Evolutionary conservation across 2,113 vertebrate species (phyloP), one percentile per base, ranked within the genome.

Genomic region (Alosa alosa): DNA sequence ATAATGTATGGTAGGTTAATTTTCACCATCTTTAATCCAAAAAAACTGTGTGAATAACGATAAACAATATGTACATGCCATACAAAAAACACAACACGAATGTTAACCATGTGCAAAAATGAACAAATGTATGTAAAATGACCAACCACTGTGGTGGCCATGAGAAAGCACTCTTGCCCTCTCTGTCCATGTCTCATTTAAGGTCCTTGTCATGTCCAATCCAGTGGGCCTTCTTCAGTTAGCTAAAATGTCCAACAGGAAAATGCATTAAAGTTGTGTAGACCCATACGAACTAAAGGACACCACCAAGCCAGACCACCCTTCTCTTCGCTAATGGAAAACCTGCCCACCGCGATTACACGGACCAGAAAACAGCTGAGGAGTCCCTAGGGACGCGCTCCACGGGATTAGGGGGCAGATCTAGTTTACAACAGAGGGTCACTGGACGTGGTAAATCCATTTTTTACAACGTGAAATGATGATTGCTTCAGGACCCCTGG

Each of bases 401-500:
- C 83, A 81, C 31, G 57, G 72, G 83, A 87, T 86, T 82, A 52
- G 83, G 72, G 82, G 50, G 17, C 84, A 84, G 81, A 68, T 81
- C 82, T 85, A n/a, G 82, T 78, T 46, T 78, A 18, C 81, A 83
- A 82, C 86, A n/a, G 55, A 46, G 31, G 87, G 83, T 25, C 44
- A 50, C 49, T 86, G 20, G 83, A 45, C 83, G 85, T 39, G 81
- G 82, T 87, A 86, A 87, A 86, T 87, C 72, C 49, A 86, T 60
- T 78, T 78, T 87, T 86, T 81, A 87, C 81, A 60, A 83, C 82
- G 88, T 81, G 78, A 64, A 83, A 84, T 82, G 84, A 86, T 52
- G 41, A 81, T 89, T 84, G 83, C n/a, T 83, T 81, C 64, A 57
- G 20, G 81, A 83, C 72, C 82, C 8, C 44, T 31, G 57, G 52